A percentile compares a stretch with the other conserved stretches of the same genome.
These are phyloP conservation scores for Galeruca laticollis DNA, from an alignment of 2,888 invertebrate species.

Conservation along the genomic window DNA sequence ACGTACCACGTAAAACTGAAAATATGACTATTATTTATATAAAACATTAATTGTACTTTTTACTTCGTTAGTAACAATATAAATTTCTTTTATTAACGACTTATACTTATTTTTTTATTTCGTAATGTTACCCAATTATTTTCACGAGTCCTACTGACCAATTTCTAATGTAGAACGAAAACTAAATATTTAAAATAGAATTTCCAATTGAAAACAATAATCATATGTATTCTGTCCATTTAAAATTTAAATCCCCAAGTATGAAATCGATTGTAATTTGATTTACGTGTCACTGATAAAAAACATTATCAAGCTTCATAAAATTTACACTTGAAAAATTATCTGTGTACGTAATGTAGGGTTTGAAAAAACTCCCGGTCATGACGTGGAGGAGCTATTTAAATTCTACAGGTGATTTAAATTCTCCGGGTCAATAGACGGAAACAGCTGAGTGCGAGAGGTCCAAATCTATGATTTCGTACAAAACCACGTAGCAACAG, in stretches of 20 bases:
- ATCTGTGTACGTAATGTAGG: not conserved
- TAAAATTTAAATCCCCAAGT: conserved; percentile 20
- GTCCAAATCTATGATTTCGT: conserved; percentile 19
- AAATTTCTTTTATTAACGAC: too few species aligned
- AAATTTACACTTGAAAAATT: conserved; percentile 1
- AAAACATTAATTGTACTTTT: too few species aligned
- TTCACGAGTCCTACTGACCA: not conserved
- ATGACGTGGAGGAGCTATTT: conserved; percentile 16
- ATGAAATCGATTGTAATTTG: conserved; percentile 9
- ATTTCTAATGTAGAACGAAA: not conserved
- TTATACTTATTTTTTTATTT: too few species aligned
- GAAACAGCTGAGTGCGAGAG: conserved; percentile 28
- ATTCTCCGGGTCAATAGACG: conserved; percentile 33
- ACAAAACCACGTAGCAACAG: conserved; percentile 8
- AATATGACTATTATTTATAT: too few species aligned
- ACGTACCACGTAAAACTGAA: too few species aligned
- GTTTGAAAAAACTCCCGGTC: not conserved
- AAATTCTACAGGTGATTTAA: conserved; percentile 28
- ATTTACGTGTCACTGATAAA: conserved; percentile 7
- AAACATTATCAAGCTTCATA: not conserved
- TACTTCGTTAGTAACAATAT: too few species aligned
- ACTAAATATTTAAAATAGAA: not conserved
- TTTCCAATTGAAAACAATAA: not conserved
- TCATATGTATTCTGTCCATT: conserved; percentile 6
- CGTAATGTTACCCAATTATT: too few species aligned